phyloP scores from a whole-genome alignment of 2,797 vertebrate species.

The Chanos chanos region DNA sequence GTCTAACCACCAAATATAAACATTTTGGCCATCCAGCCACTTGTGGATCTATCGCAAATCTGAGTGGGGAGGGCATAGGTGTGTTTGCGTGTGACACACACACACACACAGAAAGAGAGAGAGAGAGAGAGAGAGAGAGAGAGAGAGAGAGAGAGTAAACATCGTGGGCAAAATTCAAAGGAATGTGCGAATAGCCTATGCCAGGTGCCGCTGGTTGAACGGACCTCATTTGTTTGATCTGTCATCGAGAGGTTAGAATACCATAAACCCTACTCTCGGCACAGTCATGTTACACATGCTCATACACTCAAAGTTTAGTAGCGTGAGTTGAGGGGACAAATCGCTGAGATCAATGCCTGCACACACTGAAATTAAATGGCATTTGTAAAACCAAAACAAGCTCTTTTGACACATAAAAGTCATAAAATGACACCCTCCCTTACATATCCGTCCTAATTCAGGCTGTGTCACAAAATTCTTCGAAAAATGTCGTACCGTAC shows the following conservation, averaged over 20 bases:
- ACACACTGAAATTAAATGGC: no score
- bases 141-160: neutral
- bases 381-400: neutral
- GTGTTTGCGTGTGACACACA: neutral
- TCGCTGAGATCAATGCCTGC: no score
- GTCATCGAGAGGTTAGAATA: no score
- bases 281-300: no score
- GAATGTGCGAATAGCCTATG: no score
- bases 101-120: neutral
- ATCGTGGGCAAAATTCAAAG: neutral
- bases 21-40: neutral
- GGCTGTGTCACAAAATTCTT: neutral
- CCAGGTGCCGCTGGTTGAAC: no score
- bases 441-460: neutral
- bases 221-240: no score
- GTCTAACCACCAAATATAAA: constrained; percentile 5
- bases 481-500: constrained; percentile 70
- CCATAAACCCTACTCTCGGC: no score
- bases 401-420: neutral
- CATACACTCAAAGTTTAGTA: no score
- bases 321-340: no score
- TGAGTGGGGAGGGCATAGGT: neutral
- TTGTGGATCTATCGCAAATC: neutral
- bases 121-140: neutral
- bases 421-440: neutral